Conservation (phyloP, 2,113 vertebrate species). For the Bettongia penicillata region DNA sequence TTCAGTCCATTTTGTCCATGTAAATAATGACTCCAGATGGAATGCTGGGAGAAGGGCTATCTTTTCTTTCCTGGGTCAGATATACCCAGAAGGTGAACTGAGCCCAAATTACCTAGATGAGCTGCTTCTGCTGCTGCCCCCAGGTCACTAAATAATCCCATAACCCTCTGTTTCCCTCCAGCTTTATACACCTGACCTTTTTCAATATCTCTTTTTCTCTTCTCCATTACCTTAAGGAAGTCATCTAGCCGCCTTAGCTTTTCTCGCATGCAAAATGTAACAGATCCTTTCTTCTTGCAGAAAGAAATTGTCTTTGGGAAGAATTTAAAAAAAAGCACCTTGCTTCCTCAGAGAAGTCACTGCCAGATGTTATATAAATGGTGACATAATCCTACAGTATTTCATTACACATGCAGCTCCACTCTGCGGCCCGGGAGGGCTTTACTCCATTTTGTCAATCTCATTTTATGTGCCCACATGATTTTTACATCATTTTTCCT, state of each 20-base stretch:
- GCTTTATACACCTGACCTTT: constrained; percentile 71
- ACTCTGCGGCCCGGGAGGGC: constrained; percentile 82
- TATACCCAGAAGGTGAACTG: not conserved
- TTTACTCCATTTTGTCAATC: constrained; percentile 87
- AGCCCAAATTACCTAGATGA: constrained; percentile 57
- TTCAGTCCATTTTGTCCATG: not conserved
- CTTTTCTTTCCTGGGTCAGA: constrained; percentile 5
- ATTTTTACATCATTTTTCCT: constrained; percentile 87
- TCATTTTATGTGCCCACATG: constrained; percentile 83
- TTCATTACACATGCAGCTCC: constrained; percentile 86
- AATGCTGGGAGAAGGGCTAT: constrained; percentile 40
- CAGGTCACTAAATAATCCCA: constrained; percentile 66
- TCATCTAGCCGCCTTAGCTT: constrained; percentile 56
- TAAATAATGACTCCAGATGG: constrained; percentile 6
- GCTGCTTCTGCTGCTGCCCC: constrained; percentile 47
- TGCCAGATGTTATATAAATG: constrained; percentile 87
- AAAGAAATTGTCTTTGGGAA: constrained; percentile 72
- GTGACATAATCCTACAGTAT: constrained; percentile 86
- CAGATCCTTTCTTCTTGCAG: constrained; percentile 72
- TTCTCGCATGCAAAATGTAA: constrained; percentile 77
- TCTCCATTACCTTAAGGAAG: constrained; percentile 64
- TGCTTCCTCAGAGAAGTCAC: constrained; percentile 81
- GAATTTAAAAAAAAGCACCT: constrained; percentile 61
- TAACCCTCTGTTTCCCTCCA: constrained; percentile 65
- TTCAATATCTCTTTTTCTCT: constrained; percentile 70